A percentile compares a stretch with the other conserved stretches of the same genome.
phyloP scores from a whole-genome alignment of 2,797 vertebrate genomes.

The Delichon dasypus region DNA sequence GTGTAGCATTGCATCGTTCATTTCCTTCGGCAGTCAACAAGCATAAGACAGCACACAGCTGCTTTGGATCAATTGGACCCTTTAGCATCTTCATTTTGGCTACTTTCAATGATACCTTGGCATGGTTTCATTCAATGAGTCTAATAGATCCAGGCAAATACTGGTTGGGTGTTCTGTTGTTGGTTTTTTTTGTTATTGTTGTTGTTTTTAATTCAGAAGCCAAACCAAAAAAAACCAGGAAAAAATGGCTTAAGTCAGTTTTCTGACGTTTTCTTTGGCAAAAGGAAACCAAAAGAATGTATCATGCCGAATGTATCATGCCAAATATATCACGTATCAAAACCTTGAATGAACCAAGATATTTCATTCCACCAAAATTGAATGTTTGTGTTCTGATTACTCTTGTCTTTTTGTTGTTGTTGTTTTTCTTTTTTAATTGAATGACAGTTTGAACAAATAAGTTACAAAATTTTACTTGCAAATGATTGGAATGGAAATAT shows the following conservation, averaged over 20 bases:
- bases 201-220: background rate
- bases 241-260: background rate
- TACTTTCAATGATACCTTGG: background rate
- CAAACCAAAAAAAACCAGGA: background rate
- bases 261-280: constrained; percentile 12
- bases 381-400: background rate
- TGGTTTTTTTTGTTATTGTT: too few relatives aligned
- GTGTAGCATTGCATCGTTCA: rapidly evolving
- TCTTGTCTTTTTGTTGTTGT: background rate
- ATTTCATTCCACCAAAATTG: background rate
- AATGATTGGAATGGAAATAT: background rate
- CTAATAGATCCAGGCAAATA: background rate
- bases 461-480: background rate
- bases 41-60: background rate
- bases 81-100: background rate
- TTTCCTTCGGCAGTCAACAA: background rate
- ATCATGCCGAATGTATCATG: background rate
- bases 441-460: background rate
- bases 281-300: background rate
- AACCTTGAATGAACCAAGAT: background rate
- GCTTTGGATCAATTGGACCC: background rate
- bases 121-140: background rate
- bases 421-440: background rate
- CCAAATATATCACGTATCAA: background rate
- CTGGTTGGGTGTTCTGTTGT: too few relatives aligned